phyloP scores from a whole-genome alignment of 2,113 vertebrate genomes.

The Halcyon malimbica region DNA sequence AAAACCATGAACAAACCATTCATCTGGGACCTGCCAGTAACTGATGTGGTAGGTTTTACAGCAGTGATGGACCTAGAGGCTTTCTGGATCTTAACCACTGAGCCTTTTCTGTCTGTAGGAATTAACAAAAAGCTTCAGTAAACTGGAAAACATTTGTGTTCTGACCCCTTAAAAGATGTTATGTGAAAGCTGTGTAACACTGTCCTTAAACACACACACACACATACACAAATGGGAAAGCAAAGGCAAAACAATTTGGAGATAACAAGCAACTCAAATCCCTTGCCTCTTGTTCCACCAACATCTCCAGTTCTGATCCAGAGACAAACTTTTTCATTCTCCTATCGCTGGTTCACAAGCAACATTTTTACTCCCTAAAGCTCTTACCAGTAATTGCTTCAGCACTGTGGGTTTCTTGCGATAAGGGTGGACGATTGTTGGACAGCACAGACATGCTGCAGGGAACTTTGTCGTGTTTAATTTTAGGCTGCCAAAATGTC shows the following conservation, averaged over 20 bases:
- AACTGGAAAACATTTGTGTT: not conserved
- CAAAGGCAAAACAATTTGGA: not conserved
- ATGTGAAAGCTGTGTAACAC: not conserved
- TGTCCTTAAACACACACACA: not conserved
- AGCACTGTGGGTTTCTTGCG: not conserved
- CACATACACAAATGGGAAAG: not conserved
- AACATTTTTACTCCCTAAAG: not conserved
- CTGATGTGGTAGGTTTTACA: not conserved
- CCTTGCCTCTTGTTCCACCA: not conserved
- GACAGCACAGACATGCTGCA: not conserved
- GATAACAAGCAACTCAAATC: not conserved
- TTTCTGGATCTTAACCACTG: not conserved
- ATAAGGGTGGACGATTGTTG: not conserved
- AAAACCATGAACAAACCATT: not conserved
- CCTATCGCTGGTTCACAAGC: not conserved
- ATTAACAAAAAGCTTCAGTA: not conserved
- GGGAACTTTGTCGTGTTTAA: not conserved
- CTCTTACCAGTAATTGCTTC: slow-evolving; percentile 20
- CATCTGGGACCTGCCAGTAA: not conserved
- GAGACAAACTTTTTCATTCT: not conserved
- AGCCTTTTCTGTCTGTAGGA: not conserved
- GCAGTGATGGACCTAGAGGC: not conserved
- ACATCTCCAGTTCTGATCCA: not conserved
- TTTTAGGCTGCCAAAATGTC: not conserved
- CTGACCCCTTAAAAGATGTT: not conserved